Percentiles rank a stretch among this genome's conserved stretches.
These are phyloP conservation scores for Cryptoblepharus egeriae DNA, from an alignment of 2,797 vertebrate genomes.

Conservation along the genomic window DNA sequence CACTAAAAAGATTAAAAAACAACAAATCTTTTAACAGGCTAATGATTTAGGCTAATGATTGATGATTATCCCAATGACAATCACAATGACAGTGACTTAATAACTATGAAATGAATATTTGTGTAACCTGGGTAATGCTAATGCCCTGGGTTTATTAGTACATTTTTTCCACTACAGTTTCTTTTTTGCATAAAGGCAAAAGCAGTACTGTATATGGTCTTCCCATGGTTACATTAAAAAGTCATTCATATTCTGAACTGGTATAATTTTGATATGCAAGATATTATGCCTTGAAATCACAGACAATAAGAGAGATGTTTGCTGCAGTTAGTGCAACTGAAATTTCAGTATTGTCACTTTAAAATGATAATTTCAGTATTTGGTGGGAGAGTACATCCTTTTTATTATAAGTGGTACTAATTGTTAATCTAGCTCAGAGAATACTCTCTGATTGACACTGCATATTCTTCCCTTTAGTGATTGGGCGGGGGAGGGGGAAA, in stretches of 20 bases:
- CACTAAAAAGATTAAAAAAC: background rate
- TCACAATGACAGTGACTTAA: background rate
- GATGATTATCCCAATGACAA: no score
- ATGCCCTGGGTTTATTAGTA: background rate
- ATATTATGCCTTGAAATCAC: background rate
- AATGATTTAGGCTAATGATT: background rate
- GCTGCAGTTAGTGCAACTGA: constrained; percentile 28
- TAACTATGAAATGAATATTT: background rate
- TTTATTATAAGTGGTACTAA: constrained; percentile 26
- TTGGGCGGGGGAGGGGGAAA: constrained; percentile 7
- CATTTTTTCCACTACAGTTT: background rate
- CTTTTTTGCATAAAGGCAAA: background rate
- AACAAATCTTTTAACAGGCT: no score
- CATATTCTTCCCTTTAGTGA: constrained; percentile 26
- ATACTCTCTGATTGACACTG: constrained; percentile 26
- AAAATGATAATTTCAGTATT: constrained; percentile 33
- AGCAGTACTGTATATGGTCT: background rate
- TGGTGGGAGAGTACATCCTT: constrained; percentile 31
- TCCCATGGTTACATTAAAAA: background rate
- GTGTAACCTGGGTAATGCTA: background rate
- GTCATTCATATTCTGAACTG: background rate
- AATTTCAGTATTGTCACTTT: constrained; percentile 12
- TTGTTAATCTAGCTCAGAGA: constrained; percentile 38
- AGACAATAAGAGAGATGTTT: constrained; percentile 1
- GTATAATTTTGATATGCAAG: background rate